These are phyloP conservation scores for Dichetophora obliterata DNA, from an alignment of 2,888 invertebrate species.

Conservation along the genomic window DNA sequence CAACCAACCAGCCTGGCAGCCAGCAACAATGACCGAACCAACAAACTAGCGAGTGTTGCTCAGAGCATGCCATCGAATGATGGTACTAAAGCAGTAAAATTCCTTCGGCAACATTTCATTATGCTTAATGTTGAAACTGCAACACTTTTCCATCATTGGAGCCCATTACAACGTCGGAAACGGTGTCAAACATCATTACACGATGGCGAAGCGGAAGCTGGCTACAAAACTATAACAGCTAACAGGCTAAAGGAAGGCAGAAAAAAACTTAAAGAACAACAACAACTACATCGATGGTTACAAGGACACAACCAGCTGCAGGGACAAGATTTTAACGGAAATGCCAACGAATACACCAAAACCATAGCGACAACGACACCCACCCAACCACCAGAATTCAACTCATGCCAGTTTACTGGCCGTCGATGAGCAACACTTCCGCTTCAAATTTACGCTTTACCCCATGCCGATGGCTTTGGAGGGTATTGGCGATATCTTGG, in stretches of 20 bases:
- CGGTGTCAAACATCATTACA: conserved; percentile 52
- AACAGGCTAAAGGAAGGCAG: not conserved
- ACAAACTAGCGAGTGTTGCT: not conserved
- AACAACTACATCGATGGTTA: not conserved
- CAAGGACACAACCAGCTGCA: conserved; percentile 1
- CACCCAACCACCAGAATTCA: not conserved
- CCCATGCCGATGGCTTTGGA: not conserved
- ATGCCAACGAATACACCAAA: conserved; percentile 7
- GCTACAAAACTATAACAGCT: not conserved
- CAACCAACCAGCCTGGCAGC: not conserved
- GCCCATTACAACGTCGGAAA: conserved; percentile 49
- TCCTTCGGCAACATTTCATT: conserved; percentile 28
- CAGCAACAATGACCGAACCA: not conserved
- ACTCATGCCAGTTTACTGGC: not conserved
- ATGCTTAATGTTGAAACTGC: conserved; percentile 37
- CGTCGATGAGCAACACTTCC: conserved; percentile 11
- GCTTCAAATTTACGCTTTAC: conserved; percentile 30
- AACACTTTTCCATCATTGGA: conserved; percentile 49
- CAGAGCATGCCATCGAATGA: not conserved
- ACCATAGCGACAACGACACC: not conserved
- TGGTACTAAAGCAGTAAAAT: conserved; percentile 20
- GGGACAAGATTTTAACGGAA: conserved; percentile 18
- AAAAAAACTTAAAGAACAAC: not conserved
- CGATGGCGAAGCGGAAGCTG: conserved; percentile 38
- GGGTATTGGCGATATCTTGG: conserved; percentile 8